Conservation (phyloP, 2,113 vertebrate species). For the Suricata suricatta region DNA sequence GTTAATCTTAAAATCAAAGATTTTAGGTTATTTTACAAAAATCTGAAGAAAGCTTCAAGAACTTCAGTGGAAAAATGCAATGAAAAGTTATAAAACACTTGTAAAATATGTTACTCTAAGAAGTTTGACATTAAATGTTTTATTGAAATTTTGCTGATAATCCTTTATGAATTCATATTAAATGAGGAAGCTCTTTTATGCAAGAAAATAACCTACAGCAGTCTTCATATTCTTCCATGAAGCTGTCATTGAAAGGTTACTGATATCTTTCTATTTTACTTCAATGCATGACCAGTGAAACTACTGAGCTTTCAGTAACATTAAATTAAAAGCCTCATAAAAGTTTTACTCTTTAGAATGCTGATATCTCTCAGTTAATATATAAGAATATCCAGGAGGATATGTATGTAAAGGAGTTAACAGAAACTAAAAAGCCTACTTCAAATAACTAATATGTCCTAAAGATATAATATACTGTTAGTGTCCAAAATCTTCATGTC, state of each 20-base stretch:
- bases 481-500: not conserved
- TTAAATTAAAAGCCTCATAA: slow-evolving; percentile 72
- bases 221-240: slow-evolving; percentile 71
- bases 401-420: slow-evolving; percentile 37
- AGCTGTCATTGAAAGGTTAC: slow-evolving; percentile 78
- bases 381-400: not conserved
- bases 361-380: slow-evolving; percentile 70
- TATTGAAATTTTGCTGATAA: slow-evolving; percentile 37
- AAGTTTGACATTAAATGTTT: slow-evolving; percentile 47
- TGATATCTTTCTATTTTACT: slow-evolving; percentile 77
- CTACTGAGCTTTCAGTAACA: slow-evolving; percentile 42
- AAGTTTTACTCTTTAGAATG: slow-evolving; percentile 67
- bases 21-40: slow-evolving; percentile 36
- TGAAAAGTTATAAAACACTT: not conserved
- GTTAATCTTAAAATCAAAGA: slow-evolving; percentile 26
- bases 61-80: not conserved
- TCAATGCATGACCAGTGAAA: slow-evolving; percentile 44
- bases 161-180: slow-evolving; percentile 67
- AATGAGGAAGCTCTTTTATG: slow-evolving; percentile 6
- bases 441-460: not conserved
- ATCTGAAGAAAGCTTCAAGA: not conserved
- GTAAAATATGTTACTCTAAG: not conserved
- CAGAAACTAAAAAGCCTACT: slow-evolving; percentile 44
- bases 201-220: not conserved
- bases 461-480: not conserved